Evolutionary conservation across 2,113 vertebrate species (phyloP).

Genomic region (Microcebus lehilahytsara): DNA sequence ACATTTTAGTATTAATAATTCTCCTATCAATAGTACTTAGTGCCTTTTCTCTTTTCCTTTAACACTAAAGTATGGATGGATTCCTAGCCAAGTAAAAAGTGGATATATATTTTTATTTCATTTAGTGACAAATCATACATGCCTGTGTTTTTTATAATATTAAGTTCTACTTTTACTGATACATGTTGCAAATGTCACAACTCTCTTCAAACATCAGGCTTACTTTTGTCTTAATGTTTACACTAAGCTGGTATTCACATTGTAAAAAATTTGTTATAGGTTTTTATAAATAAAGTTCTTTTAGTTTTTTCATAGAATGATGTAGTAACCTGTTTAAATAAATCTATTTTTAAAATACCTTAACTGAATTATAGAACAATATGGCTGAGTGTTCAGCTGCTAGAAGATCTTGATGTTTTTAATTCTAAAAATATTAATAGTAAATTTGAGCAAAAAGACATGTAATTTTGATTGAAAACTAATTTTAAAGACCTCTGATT

Average conservation of each 20-base stretch:
- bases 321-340: neutral
- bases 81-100: neutral
- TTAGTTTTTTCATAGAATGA: neutral
- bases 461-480: neutral
- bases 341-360: constrained; percentile 2
- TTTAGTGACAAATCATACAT: neutral
- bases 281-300: neutral
- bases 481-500: constrained; percentile 20
- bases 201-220: neutral
- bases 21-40: neutral
- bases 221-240: neutral
- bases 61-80: neutral
- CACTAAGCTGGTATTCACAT: neutral
- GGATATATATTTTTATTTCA: neutral
- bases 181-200: neutral
- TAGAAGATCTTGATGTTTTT: neutral
- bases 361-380: neutral
- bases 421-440: neutral
- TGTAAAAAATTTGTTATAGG: neutral
- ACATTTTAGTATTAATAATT: neutral
- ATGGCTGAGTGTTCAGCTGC: neutral
- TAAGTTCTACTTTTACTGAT: neutral
- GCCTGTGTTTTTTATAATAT: neutral
- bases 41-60: neutral
- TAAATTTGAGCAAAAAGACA: neutral